A percentile compares a stretch with the other conserved stretches of the same genome.
phyloP scores from a whole-genome alignment of 2,797 vertebrate genomes.

The Melanotaenia pygmaea region DNA sequence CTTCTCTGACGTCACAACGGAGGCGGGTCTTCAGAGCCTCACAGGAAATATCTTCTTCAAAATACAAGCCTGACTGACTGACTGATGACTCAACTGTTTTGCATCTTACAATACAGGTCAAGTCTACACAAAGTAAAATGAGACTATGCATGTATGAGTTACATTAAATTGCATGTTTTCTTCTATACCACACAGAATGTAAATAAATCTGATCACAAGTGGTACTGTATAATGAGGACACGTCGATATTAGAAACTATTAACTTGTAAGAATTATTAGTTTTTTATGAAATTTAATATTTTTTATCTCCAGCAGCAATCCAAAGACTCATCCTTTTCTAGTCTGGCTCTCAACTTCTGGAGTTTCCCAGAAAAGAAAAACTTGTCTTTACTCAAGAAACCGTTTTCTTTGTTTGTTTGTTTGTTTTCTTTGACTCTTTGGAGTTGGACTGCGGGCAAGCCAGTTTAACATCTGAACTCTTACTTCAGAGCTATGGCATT shows the following conservation, averaged over 20 bases:
- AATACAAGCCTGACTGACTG: slow-evolving; percentile 48
- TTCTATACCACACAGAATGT: not conserved
- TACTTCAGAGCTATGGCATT: not conserved
- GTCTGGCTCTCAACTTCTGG: not conserved
- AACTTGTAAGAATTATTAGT: not conserved
- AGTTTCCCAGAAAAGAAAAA: not conserved
- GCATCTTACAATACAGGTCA: not conserved
- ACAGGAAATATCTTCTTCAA: slow-evolving; percentile 34
- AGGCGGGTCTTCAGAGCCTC: slow-evolving; percentile 23
- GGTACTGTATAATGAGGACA: not conserved
- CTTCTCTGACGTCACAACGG: slow-evolving; percentile 24
- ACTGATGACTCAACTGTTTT: not conserved
- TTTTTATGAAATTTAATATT: not conserved
- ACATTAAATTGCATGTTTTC: not conserved
- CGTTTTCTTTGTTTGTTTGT: too few species aligned
- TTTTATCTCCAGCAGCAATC: not conserved
- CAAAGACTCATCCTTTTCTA: not conserved
- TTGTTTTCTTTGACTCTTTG: not conserved
- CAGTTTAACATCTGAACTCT: not conserved
- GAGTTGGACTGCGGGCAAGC: not conserved
- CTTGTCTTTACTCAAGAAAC: not conserved
- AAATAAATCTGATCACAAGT: not conserved
- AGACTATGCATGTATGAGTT: not conserved
- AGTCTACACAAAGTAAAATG: not conserved
- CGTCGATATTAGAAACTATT: not conserved